Base-by-base conservation (phyloP, 1,140 invertebrate genomes). In the Ganaspis sp. region DNA sequence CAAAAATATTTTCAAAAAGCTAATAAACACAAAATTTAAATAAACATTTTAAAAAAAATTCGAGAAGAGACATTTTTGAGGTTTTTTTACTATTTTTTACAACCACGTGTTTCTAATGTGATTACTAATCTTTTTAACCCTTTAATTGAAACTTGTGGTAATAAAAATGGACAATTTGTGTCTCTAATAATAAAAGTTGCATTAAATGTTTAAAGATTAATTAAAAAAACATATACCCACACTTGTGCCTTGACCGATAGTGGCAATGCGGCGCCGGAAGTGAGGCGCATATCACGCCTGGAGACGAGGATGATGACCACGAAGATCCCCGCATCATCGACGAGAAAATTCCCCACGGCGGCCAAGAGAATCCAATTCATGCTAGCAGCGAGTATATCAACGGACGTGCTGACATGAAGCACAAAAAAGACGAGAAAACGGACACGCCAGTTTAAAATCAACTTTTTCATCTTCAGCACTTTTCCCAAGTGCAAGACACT, bases 181-280 rank as follows among this genome's bases (percentile, higher is more conserved):
- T 49, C 29, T 72, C 53, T 29, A 15, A 34, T 23, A 53, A 17
- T 17, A 17, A 40, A 69, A 40, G 19, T 34, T 34, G 29, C 29
- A 34, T 34, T 34, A 34, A 74, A 40, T 38, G 38, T 58, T n/a
- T 29, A 70, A 49, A 53, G 8, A 72, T n/a, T n/a, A 54, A 54
- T 40, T 29, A 75, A 77, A 69, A 34, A 49, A 64, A 72, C 49
- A 19, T 76, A 75, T 69, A 81, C 11, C 82, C 82, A 83, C 82
- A 83, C 80, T 76, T 83, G 87, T 90, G 90, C 90, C 90, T 90
- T 91, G 89, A 91, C 90, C 90, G 90, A 91, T 91, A 80, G 88
- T 90, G 90, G 90, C 89, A 90, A 91, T 91, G 90, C 90, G 90
- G 90, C 72, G 89, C 89, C 73, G 90, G 89, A 84, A 91, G 90